Evolutionary conservation across 1,140 invertebrate species (phyloP).

Genomic region (Anoplophora glabripennis): DNA sequence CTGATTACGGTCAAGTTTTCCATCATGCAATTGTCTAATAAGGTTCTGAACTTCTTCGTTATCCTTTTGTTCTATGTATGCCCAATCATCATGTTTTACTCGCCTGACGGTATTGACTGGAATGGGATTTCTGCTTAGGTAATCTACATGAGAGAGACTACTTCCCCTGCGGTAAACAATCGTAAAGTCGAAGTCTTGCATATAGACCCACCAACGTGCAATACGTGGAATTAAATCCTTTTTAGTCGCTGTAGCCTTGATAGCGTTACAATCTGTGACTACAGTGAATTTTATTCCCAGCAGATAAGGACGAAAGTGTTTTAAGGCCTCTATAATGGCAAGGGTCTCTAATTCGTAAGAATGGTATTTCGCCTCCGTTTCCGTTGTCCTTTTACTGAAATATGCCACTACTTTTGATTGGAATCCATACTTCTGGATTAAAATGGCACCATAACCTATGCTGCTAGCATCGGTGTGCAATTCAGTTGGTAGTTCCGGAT

Average conservation of each 20-base stretch:
- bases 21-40: conserved; percentile 5
- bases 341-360: conserved; percentile 24
- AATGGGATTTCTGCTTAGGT: conserved; percentile 17
- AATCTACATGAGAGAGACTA: conserved; percentile 10
- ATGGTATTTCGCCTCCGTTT: conserved; percentile 20
- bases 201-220: conserved; percentile 42
- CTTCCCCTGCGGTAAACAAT: background rate
- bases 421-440: conserved; percentile 37
- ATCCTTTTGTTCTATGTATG: conserved; percentile 9
- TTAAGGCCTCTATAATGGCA: conserved; percentile 39
- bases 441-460: conserved; percentile 38
- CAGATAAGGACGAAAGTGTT: conserved; percentile 45
- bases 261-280: conserved; percentile 45
- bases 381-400: conserved; percentile 25
- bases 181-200: background rate
- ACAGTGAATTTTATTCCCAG: conserved; percentile 43
- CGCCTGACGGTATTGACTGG: no score
- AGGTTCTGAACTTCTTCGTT: conserved; percentile 10
- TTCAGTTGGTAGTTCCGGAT: conserved; percentile 25
- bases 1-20: conserved; percentile 11
- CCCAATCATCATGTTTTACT: no score
- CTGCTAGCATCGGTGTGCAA: conserved; percentile 45
- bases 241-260: conserved; percentile 44
- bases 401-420: conserved; percentile 19
- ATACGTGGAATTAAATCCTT: conserved; percentile 44